phyloP scores from a whole-genome alignment of 2,113 vertebrate genomes.

The Passer domesticus region DNA sequence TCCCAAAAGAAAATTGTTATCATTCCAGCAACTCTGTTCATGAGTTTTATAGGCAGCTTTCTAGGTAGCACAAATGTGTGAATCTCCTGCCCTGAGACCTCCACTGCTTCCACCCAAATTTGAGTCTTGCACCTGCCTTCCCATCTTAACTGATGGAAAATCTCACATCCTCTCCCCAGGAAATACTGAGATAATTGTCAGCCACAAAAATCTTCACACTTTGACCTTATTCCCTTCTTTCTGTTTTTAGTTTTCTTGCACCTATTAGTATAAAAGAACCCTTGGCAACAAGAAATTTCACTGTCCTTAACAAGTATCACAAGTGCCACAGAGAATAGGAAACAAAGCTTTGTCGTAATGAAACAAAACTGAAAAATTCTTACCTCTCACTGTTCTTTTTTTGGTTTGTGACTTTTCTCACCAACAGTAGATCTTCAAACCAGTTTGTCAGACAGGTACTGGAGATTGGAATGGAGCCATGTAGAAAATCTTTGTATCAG shows the following conservation, averaged over 20 bases:
- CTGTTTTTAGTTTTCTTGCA: neutral
- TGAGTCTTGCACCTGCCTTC: neutral
- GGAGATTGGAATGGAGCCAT: neutral
- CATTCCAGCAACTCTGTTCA: neutral
- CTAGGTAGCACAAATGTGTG: neutral
- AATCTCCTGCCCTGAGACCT: neutral
- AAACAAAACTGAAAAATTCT: neutral
- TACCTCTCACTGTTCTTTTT: neutral
- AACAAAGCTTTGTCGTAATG: neutral
- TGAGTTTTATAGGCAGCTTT: neutral
- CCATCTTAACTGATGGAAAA: neutral
- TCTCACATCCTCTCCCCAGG: neutral
- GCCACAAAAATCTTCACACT: neutral
- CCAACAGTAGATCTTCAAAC: slow-evolving; percentile 22
- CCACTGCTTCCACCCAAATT: neutral
- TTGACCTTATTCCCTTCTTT: neutral
- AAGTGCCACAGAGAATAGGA: neutral
- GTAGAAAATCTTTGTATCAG: neutral
- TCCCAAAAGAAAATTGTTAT: neutral
- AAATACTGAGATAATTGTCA: neutral
- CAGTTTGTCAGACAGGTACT: neutral
- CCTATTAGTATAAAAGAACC: neutral
- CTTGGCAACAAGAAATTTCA: neutral
- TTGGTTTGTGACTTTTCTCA: neutral
- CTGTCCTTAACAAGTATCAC: slow-evolving; percentile 2